These are phyloP conservation scores for Chrysaora quinquecirrha DNA, from an alignment of 30 jellyfish, hydroid and myxozoan species.

Conservation along the genomic window DNA sequence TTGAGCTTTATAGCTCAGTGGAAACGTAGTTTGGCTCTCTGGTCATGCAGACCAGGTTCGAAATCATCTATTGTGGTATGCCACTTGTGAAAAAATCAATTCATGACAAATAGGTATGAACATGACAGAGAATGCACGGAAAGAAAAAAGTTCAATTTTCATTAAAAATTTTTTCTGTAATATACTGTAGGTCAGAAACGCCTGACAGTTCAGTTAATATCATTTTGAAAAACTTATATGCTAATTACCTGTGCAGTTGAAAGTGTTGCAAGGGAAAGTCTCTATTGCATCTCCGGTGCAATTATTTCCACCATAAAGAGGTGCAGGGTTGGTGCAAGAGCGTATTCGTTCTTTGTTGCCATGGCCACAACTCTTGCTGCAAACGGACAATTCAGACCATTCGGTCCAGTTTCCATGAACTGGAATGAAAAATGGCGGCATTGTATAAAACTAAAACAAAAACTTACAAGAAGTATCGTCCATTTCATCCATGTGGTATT, in stretches of 20 bases:
- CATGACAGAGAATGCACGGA: background rate
- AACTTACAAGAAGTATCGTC: background rate
- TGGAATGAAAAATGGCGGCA: background rate
- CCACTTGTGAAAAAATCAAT: background rate
- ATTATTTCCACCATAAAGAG: constrained; percentile 39
- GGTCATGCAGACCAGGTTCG: too few relatives aligned
- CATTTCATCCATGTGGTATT: background rate
- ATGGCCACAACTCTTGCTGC: constrained; percentile 57
- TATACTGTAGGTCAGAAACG: background rate
- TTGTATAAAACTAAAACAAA: background rate
- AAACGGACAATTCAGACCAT: constrained; percentile 42
- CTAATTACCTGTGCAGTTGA: constrained; percentile 52
- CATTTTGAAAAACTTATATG: too few relatives aligned
- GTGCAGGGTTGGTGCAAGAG: constrained; percentile 68
- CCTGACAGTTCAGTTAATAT: background rate
- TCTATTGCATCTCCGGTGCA: constrained; percentile 19
- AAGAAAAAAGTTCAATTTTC: background rate
- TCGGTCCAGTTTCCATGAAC: constrained; percentile 51
- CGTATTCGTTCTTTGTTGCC: constrained; percentile 27
- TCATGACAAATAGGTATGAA: too few relatives aligned
- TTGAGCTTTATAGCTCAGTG: too few relatives aligned
- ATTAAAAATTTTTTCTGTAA: background rate
- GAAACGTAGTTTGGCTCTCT: too few relatives aligned
- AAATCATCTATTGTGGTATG: too few relatives aligned
- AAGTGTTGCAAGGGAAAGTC: constrained; percentile 25